Evolutionary conservation across 2,113 vertebrate species (phyloP).

Genomic region (Arvicanthis niloticus): DNA sequence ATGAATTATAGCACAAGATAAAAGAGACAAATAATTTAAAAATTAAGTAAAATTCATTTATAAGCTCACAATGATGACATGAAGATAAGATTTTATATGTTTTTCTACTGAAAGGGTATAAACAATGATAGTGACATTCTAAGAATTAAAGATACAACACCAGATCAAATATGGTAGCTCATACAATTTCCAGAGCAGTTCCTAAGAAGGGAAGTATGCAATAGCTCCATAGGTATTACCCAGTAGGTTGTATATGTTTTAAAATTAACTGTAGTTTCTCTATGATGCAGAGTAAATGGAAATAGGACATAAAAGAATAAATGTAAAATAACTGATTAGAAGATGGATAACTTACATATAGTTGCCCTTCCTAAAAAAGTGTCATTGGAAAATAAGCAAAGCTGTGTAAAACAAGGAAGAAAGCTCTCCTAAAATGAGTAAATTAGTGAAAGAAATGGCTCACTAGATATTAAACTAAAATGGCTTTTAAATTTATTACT

Average conservation of each 20-base stretch:
- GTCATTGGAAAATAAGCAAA: constrained; percentile 27
- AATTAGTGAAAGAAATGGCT: not conserved
- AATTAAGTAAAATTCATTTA: constrained; percentile 41
- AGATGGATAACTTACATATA: not conserved
- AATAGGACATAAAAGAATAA: constrained; percentile 19
- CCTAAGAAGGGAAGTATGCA: not conserved
- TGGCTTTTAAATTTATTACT: constrained; percentile 26
- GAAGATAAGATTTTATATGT: not conserved
- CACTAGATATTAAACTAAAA: not conserved
- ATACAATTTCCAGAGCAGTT: not conserved
- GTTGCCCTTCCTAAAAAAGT: not conserved
- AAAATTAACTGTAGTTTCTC: constrained; percentile 13
- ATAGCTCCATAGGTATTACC: not conserved
- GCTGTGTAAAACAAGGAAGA: not conserved
- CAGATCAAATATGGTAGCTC: not conserved
- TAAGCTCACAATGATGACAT: constrained; percentile 36
- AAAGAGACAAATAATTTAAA: not conserved
- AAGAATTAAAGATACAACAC: not conserved
- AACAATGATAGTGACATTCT: not conserved
- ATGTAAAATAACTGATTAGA: constrained; percentile 15
- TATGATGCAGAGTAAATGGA: not conserved
- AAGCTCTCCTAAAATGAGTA: not conserved
- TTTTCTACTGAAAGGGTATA: not conserved
- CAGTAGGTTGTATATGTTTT: not conserved
- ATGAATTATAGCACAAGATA: not conserved